phyloP scores from a whole-genome alignment of 2,888 invertebrate genomes.

The Drosophila mimetica region DNA sequence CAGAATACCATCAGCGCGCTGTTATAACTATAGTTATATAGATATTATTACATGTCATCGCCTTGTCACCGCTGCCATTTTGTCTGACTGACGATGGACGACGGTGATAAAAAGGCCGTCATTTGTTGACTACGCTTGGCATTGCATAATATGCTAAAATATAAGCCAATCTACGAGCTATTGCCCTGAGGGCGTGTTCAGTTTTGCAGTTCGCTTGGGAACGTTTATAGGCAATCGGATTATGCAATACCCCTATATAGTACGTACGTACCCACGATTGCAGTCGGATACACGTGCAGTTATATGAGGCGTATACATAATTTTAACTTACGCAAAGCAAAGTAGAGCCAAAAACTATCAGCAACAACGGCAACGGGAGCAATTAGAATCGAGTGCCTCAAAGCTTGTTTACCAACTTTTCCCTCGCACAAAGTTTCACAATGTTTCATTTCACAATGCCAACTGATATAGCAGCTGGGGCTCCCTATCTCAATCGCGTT shows the following conservation, averaged over 20 bases:
- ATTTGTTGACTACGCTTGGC: slow-evolving; percentile 60
- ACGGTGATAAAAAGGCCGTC: slow-evolving; percentile 47
- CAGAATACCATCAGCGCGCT: slow-evolving; percentile 9
- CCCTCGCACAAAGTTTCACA: slow-evolving; percentile 13
- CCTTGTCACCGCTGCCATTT: slow-evolving; percentile 36
- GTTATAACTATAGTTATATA: slow-evolving; percentile 10
- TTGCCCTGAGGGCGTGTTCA: slow-evolving; percentile 11
- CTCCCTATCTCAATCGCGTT: slow-evolving; percentile 1
- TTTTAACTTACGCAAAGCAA: slow-evolving; percentile 52
- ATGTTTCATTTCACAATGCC: slow-evolving; percentile 14
- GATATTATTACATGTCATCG: neutral
- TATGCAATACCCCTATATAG: slow-evolving; percentile 61
- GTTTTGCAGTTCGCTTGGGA: slow-evolving; percentile 59
- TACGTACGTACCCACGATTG: slow-evolving; percentile 13
- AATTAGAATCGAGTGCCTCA: slow-evolving; percentile 38
- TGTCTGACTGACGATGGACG: slow-evolving; percentile 42
- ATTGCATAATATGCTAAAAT: slow-evolving; percentile 60
- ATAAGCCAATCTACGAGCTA: slow-evolving; percentile 16
- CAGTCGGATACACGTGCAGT: slow-evolving; percentile 52
- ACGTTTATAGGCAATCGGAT: slow-evolving; percentile 60
- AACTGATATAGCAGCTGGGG: slow-evolving; percentile 13
- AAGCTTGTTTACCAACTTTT: slow-evolving; percentile 48
- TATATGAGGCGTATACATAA: slow-evolving; percentile 59
- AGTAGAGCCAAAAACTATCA: slow-evolving; percentile 38
- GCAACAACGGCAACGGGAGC: slow-evolving; percentile 15